A percentile compares a stretch with the other conserved stretches of the same genome.
Evolutionary conservation across 2,113 vertebrate species (phyloP).

Genomic region (Microtus oregoni): DNA sequence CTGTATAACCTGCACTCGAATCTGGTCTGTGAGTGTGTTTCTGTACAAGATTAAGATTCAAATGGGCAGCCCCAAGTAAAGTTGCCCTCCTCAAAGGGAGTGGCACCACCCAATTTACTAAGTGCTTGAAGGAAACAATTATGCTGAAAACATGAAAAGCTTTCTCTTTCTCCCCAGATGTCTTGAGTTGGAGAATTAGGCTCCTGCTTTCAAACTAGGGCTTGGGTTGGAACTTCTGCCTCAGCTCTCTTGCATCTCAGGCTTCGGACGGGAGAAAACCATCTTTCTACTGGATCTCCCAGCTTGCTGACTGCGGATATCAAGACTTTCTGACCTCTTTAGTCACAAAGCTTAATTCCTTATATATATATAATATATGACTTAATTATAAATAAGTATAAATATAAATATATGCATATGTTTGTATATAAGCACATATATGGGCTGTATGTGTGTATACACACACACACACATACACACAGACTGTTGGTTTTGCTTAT

Average conservation of each 20-base stretch:
- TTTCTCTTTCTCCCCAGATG: neutral
- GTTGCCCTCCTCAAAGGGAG: neutral
- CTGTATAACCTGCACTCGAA: neutral
- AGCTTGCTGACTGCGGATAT: neutral
- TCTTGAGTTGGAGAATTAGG: neutral
- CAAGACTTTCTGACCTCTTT: neutral
- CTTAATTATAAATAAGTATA: too few species aligned
- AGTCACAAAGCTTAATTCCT: neutral
- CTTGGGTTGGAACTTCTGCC: neutral
- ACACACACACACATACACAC: too few species aligned
- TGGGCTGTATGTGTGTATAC: accelerated
- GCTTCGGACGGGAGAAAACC: neutral
- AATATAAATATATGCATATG: neutral
- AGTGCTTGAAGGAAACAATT: neutral
- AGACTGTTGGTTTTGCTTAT: neutral
- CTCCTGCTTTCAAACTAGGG: neutral
- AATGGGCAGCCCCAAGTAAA: neutral
- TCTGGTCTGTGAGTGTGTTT: neutral
- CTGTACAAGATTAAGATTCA: neutral
- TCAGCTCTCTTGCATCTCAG: neutral
- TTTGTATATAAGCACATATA: too few species aligned
- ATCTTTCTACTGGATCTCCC: neutral
- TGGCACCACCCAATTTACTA: neutral
- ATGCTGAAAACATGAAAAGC: neutral
- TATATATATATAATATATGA: neutral